These are phyloP conservation scores for Latrodectus geometricus DNA, from an alignment of 1,140 invertebrate genomes.

Conservation along the genomic window DNA sequence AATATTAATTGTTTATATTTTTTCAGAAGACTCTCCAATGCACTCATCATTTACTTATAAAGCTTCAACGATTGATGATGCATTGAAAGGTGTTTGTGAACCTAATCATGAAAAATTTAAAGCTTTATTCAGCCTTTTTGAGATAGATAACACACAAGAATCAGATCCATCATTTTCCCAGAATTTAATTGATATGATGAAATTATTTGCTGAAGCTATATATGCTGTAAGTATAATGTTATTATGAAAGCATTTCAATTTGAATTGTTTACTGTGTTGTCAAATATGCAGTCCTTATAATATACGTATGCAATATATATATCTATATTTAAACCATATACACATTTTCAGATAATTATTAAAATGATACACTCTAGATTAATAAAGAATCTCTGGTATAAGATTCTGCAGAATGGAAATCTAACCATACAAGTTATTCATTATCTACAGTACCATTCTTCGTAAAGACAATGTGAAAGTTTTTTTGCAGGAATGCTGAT, in stretches of 20 bases:
- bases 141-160: constrained; percentile 30
- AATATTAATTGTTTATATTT: constrained; percentile 39
- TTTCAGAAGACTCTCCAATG: constrained; percentile 26
- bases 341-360: too few relatives aligned
- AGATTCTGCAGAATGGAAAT: too few relatives aligned
- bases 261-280: too few relatives aligned
- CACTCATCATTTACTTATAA: constrained; percentile 22
- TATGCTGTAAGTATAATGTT: constrained; percentile 69
- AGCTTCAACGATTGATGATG: constrained; percentile 26
- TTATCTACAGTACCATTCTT: too few relatives aligned
- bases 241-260: not conserved
- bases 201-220: constrained; percentile 74
- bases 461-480: too few relatives aligned
- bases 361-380: too few relatives aligned
- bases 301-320: too few relatives aligned
- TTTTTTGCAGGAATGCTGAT: too few relatives aligned
- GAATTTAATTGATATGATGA: constrained; percentile 76
- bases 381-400: too few relatives aligned
- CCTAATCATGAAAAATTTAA: constrained; percentile 18
- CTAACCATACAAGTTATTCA: too few relatives aligned
- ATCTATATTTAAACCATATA: too few relatives aligned
- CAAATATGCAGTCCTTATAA: too few relatives aligned
- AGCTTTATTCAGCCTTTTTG: constrained; percentile 21
- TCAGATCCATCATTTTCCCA: constrained; percentile 69
- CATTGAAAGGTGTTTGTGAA: constrained; percentile 13